Base-by-base conservation (phyloP, 2,888 invertebrate genomes). In the Empis stercorea region DNA sequence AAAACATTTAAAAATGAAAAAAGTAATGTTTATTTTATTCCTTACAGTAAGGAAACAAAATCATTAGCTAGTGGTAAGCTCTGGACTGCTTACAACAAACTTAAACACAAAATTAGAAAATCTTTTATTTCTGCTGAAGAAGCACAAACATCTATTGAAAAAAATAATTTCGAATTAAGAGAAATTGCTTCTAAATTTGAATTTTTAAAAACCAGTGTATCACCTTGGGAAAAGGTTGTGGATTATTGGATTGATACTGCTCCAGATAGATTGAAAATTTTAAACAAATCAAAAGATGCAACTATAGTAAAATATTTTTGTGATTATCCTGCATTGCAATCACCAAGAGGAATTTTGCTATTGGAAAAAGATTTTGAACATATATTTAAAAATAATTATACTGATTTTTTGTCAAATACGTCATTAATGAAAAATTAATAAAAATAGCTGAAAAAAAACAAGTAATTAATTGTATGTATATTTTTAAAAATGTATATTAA, bases 1-100 rank as follows among this genome's bases (percentile, higher is more conserved):
- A 9, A 20, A 11, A 30, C 9, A 3, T 45, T 45, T 39, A 11
- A 11, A 30, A 45, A 15, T 39, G 45, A 45, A 39, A 30, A 30
- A 14, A 4, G 14, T 14, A 15, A 39, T 16, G 37, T 15, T 11
- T 45, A 45, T 15, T 45, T 30, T 20, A 20, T 45, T 13, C 45
- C 45, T 13, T 45, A 45, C 17, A 45, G 39, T 15, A 45, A 39
- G 15, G 37, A n/a, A 16, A 45, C 39, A 13, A 45, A 39, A 39
- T 14, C 23, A 14, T 30, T 39, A 9, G 45, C 45, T 13, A 23
- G 10, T 27, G 45, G 45, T 9, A 45, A 45, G 30, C 37, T 45
- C 15, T 45, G 39, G 45, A 30, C 15, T 13, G 38, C 30, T 11
- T 45, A 32, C 14, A 45, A 45, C 37, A 17, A 44, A 17, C 20